Conservation (phyloP, 2,797 vertebrate genomes). For the Cuculus canorus region DNA sequence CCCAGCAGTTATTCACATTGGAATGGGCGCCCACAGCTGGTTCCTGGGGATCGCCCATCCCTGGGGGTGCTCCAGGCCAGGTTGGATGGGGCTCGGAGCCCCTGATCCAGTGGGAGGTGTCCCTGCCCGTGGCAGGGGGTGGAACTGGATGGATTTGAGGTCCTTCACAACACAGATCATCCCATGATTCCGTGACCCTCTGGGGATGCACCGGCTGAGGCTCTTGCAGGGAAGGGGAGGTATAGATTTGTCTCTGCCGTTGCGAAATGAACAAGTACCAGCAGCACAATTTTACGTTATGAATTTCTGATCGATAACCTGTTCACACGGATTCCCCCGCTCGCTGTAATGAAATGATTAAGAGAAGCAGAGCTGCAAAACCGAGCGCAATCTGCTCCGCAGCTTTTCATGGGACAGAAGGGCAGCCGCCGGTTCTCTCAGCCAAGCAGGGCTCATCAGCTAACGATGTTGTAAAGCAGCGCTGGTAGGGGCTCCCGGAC, state of each 20-base stretch:
- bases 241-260: not conserved
- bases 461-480: fast-evolving
- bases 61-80: no score
- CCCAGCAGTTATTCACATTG: not conserved
- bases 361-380: not conserved
- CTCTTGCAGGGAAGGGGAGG: not conserved
- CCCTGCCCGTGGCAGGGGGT: no score
- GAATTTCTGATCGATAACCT: slow-evolving; percentile 10
- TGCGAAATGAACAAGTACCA: not conserved
- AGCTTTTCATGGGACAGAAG: not conserved
- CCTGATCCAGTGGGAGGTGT: no score
- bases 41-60: not conserved
- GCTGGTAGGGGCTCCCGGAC: not conserved
- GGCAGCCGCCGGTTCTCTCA: not conserved
- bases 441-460: fast-evolving
- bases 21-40: not conserved
- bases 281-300: not conserved
- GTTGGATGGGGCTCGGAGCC: no score
- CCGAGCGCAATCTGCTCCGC: not conserved
- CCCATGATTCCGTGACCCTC: no score
- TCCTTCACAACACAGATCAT: no score
- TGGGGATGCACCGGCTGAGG: fast-evolving
- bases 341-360: not conserved
- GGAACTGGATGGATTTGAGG: no score
- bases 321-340: not conserved